These are phyloP conservation scores for Odobenus rosmarus DNA, from an alignment of 2,113 vertebrate genomes.

Conservation along the genomic window DNA sequence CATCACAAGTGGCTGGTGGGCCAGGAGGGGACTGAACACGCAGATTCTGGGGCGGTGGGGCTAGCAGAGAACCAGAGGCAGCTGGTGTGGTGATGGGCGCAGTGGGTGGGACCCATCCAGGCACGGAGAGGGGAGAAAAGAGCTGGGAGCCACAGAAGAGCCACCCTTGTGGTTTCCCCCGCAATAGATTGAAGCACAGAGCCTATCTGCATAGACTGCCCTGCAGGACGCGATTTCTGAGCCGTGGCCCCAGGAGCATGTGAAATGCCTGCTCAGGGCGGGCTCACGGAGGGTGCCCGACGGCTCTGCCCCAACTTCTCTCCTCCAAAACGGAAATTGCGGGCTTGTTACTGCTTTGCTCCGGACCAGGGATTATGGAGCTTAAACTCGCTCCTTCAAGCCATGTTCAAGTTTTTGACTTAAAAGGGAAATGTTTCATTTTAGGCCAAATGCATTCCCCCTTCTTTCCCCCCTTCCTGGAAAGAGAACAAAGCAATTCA, in stretches of 20 bases:
- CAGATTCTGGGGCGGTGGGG: background rate
- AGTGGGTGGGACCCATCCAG: background rate
- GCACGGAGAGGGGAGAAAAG: background rate
- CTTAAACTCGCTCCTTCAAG: constrained; percentile 87
- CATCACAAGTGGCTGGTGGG: background rate
- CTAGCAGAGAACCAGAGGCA: background rate
- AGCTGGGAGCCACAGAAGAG: background rate
- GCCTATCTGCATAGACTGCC: background rate
- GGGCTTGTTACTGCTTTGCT: constrained; percentile 81
- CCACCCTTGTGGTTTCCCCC: background rate
- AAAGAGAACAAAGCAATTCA: constrained; percentile 90
- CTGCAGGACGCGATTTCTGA: constrained; percentile 68
- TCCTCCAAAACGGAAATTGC: constrained; percentile 82
- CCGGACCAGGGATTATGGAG: constrained; percentile 84
- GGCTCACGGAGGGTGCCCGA: constrained; percentile 54
- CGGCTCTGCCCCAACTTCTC: constrained; percentile 80
- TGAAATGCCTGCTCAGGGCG: constrained; percentile 75
- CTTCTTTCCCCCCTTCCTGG: constrained; percentile 80
- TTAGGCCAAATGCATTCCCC: constrained; percentile 86
- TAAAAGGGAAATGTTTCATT: constrained; percentile 90
- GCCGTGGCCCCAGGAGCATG: constrained; percentile 64
- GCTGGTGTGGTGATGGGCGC: background rate
- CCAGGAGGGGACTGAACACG: background rate
- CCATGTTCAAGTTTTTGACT: constrained; percentile 87
- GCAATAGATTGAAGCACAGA: background rate